Conservation (phyloP, 2,797 vertebrate species). For the Gorsachius magnificus region DNA sequence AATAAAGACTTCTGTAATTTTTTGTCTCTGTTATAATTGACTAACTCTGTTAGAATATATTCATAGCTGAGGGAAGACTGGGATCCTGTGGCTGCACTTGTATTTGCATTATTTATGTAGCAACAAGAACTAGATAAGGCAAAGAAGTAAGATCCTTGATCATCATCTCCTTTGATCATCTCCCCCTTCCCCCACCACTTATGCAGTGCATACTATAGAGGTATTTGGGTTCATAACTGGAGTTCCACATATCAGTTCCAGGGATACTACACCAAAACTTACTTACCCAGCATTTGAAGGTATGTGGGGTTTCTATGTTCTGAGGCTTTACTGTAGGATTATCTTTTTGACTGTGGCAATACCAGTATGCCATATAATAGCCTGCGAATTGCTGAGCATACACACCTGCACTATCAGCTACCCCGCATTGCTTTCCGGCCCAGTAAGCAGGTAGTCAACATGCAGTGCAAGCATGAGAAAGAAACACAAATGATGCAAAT, state of each 20-base stretch:
- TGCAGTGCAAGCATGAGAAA: neutral
- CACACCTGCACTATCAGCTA: rapidly evolving
- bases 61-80: constrained; percentile 44
- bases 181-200: neutral
- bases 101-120: constrained; percentile 64
- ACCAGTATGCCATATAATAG: rapidly evolving
- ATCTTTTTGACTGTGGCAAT: neutral
- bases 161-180: constrained; percentile 45
- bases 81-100: constrained; percentile 33
- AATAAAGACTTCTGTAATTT: neutral
- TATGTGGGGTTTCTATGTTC: neutral
- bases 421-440: neutral
- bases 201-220: neutral
- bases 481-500: neutral
- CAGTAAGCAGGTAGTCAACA: neutral
- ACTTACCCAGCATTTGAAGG: neutral
- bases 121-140: constrained; percentile 55
- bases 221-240: neutral
- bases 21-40: constrained; percentile 9
- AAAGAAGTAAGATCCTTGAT: constrained; percentile 54
- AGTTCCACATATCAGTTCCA: neutral
- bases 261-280: neutral
- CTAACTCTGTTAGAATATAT: constrained; percentile 50
- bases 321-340: neutral
- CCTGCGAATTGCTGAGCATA: neutral